A percentile compares a stretch with the other conserved stretches of the same genome.
phyloP scores from a whole-genome alignment of 2,113 vertebrate genomes.

The Callocephalon fimbriatum region DNA sequence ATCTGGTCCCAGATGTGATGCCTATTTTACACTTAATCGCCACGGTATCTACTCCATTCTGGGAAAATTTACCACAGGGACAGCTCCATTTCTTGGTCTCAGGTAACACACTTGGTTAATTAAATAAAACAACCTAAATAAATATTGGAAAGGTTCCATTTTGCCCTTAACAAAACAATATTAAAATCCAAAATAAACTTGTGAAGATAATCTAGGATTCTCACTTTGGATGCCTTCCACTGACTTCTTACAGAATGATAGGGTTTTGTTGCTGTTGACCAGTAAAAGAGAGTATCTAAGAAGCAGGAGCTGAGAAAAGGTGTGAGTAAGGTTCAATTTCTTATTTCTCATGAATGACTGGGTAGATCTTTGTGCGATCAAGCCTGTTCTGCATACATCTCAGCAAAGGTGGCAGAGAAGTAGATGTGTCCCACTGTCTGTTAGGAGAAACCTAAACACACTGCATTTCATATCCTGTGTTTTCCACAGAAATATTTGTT shows the following conservation, averaged over 20 bases:
- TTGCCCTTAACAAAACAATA: background rate
- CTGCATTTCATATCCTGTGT: background rate
- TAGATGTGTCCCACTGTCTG: background rate
- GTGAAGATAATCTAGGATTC: background rate
- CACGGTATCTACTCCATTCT: background rate
- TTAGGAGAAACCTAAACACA: background rate
- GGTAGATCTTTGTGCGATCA: background rate
- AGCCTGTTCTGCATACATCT: background rate
- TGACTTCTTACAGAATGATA: background rate
- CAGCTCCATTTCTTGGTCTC: background rate
- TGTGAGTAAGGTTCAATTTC: background rate
- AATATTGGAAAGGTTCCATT: background rate
- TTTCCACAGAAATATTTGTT: background rate
- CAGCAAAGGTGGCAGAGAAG: background rate
- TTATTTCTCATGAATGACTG: background rate
- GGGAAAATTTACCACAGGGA: background rate
- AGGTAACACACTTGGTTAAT: background rate
- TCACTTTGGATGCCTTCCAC: background rate
- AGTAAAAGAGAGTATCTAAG: background rate
- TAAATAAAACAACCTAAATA: background rate
- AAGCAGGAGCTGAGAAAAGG: background rate
- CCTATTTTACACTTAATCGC: background rate
- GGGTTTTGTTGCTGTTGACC: background rate
- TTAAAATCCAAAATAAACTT: background rate
- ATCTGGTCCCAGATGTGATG: background rate